Conservation (phyloP, 1,140 invertebrate species). For the Stegodyphus dumicola region DNA sequence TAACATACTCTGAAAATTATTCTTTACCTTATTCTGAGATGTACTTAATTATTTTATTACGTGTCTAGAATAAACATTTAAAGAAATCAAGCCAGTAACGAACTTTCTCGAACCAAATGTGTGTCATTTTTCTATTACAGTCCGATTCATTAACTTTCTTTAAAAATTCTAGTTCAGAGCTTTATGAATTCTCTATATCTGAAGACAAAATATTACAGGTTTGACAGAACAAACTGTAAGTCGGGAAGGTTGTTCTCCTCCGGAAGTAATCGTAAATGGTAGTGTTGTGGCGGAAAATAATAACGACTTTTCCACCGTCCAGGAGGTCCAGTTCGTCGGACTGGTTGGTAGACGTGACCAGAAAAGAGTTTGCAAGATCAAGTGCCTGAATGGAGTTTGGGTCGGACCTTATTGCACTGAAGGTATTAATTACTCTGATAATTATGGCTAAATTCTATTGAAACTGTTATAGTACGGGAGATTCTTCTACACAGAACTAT, state of each 20-base stretch:
- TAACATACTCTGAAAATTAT: too few relatives aligned
- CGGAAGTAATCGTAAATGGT: slow-evolving; percentile 64
- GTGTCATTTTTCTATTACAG: too few relatives aligned
- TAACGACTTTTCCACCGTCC: slow-evolving; percentile 61
- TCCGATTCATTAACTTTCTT: too few relatives aligned
- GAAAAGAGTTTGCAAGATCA: slow-evolving; percentile 80
- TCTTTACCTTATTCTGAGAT: too few relatives aligned
- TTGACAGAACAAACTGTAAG: neutral
- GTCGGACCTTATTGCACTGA: slow-evolving; percentile 78
- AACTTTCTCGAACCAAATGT: too few relatives aligned
- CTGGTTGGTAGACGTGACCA: slow-evolving; percentile 76
- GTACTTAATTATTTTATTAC: too few relatives aligned
- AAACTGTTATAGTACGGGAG: neutral
- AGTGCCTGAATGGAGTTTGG: slow-evolving; percentile 83
- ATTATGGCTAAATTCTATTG: neutral
- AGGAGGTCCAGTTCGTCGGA: slow-evolving; percentile 74
- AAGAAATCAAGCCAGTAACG: too few relatives aligned
- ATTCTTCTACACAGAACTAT: neutral
- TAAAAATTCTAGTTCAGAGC: too few relatives aligned
- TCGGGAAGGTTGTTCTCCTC: slow-evolving; percentile 59
- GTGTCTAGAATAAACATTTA: too few relatives aligned
- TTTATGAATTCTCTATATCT: too few relatives aligned
- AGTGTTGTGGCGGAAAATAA: slow-evolving; percentile 21
- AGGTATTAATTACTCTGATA: slow-evolving; percentile 65
- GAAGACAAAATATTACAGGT: too few relatives aligned